Evolutionary conservation across 2,797 vertebrate species (phyloP).

Genomic region (Neopelma chrysocephalum): DNA sequence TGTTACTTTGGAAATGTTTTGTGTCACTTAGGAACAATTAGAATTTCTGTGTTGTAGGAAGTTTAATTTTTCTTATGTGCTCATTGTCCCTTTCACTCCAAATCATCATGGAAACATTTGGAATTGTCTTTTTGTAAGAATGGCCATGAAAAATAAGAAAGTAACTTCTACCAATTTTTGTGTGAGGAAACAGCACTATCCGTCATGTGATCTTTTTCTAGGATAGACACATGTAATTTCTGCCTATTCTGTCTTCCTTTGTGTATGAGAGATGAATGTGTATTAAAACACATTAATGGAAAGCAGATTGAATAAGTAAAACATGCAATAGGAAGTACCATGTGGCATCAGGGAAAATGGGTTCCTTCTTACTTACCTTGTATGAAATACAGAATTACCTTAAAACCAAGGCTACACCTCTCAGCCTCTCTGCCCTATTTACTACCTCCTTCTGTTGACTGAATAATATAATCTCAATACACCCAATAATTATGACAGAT

Average conservation of each 20-base stretch:
- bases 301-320: neutral
- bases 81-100: neutral
- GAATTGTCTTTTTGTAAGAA: neutral
- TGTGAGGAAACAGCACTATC: neutral
- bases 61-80: neutral
- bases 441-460: neutral
- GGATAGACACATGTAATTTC: neutral
- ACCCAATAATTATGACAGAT: neutral
- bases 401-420: neutral
- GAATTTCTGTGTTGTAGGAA: neutral
- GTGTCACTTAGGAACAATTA: neutral
- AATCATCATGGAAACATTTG: neutral
- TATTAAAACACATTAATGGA: neutral
- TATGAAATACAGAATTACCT: neutral
- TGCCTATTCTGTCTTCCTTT: neutral
- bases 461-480: neutral
- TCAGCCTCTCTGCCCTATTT: neutral
- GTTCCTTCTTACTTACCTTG: conserved; percentile 8
- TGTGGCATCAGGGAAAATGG: neutral
- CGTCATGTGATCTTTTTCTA: neutral
- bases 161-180: neutral
- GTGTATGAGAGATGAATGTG: neutral
- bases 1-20: neutral
- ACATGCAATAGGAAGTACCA: neutral
- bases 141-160: neutral